These are phyloP conservation scores for Antigone vipio DNA, from an alignment of 2,113 vertebrate species.

Conservation along the genomic window DNA sequence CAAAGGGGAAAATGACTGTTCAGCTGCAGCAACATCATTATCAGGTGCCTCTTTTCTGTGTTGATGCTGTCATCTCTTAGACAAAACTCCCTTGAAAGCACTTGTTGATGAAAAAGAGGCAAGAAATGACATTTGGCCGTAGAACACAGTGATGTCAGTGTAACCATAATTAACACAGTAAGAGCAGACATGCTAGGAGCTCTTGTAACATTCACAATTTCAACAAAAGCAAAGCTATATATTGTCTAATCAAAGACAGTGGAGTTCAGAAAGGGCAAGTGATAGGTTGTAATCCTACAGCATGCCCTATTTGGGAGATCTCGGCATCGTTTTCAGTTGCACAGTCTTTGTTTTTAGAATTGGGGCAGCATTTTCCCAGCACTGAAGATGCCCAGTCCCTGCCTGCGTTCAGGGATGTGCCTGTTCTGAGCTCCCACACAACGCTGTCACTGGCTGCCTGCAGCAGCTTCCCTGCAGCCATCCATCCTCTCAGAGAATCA, in stretches of 20 bases:
- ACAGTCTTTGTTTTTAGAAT: background rate
- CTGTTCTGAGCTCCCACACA: background rate
- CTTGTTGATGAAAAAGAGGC: background rate
- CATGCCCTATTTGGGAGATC: background rate
- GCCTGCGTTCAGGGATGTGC: background rate
- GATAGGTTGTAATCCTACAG: background rate
- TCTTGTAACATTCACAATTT: background rate
- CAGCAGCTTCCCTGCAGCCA: background rate
- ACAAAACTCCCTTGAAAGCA: background rate
- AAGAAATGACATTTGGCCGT: background rate
- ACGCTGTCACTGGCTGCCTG: background rate
- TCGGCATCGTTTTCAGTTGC: background rate
- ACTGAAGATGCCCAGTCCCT: background rate
- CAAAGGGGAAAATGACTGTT: background rate
- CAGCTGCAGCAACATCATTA: background rate
- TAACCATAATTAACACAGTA: background rate
- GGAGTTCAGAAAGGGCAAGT: background rate
- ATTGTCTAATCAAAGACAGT: background rate
- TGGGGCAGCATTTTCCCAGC: background rate
- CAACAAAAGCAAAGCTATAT: background rate
- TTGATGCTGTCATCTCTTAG: background rate
- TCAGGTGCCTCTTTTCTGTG: background rate
- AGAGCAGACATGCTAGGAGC: background rate
- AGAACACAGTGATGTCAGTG: background rate
- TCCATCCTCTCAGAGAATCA: background rate